Evolutionary conservation across 2,888 invertebrate species (phyloP), one percentile per base, ranked within the genome.

Genomic region (Coelinius sp.): DNA sequence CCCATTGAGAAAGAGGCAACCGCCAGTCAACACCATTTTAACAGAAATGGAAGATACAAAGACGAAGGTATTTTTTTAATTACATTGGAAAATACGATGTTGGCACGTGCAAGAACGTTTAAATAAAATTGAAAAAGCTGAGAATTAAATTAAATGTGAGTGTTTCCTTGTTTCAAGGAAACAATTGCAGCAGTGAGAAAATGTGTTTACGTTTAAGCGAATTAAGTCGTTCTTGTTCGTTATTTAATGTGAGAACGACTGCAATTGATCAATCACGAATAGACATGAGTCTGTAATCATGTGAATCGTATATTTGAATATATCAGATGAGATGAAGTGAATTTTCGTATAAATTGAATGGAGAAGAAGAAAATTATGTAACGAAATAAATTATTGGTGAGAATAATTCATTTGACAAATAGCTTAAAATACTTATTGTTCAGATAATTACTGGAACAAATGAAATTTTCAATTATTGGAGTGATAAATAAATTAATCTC

Each of bases 21-120:
- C 71, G 69, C 62, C 56, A 66, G 70, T 73, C 38, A 69, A 78
- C 74, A 79, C 77, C 80, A 24, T 63, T 59, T 59, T 59, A 8
- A 35, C 35, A 59, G 59, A 14, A 59, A 35, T n/a, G 31, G 17
- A 25, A 35, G 59, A 59, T 59, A 31, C n/a, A 10, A 44, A 44
- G 38, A 63, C 27, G 38, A 17, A 35, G 6, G 41, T 41, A 35
- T 31, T 41, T 24, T 41, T 41, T n/a, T 8, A 59, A 59, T 59
- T 31, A 7, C 20, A 35, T 63, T 22, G 41, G 41, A 38, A 63
- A 35, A 24, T 22, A 38, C 24, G 24, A 63, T 63, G 46, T 20
- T 4, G n/a, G 63, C 24, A 24, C 41, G 41, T 63, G 41, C 63
- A 41, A 41, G 41, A 41, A 63, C 38, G 38, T 41, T 24, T n/a